Evolutionary conservation across 2,113 vertebrate species (phyloP).

Genomic region (Oceanodroma tethys): DNA sequence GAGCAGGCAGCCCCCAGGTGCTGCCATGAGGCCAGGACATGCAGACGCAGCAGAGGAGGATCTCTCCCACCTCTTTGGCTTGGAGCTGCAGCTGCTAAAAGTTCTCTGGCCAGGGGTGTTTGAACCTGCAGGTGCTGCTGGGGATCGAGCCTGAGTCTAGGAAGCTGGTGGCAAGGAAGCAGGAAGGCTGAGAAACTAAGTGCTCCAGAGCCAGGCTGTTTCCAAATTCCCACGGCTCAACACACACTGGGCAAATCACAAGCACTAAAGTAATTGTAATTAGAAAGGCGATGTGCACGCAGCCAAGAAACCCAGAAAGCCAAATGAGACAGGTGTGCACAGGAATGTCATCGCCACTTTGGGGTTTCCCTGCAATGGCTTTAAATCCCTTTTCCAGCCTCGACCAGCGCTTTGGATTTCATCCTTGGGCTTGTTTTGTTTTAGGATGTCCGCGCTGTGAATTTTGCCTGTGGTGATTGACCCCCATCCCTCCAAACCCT

Average conservation of each 20-base stretch:
- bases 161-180: not conserved
- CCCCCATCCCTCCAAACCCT: not conserved
- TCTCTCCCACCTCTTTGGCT: fast-evolving
- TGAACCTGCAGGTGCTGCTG: not conserved
- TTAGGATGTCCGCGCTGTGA: too few species aligned
- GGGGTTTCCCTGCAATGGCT: not conserved
- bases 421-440: fast-evolving
- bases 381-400: not conserved
- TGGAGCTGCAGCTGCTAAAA: not conserved
- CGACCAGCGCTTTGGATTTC: not conserved
- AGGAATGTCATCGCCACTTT: not conserved
- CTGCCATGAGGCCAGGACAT: not conserved
- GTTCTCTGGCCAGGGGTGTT: fast-evolving
- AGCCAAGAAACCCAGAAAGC: not conserved
- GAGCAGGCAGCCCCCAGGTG: not conserved
- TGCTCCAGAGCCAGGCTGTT: not conserved
- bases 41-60: too few species aligned
- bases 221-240: not conserved
- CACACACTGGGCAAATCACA: not conserved
- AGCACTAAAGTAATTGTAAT: not conserved
- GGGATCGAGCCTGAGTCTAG: not conserved
- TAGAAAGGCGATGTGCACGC: fast-evolving
- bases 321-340: not conserved
- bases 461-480: fast-evolving
- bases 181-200: not conserved